Conservation (phyloP, 2,888 invertebrate species). For the Acleris holmiana region DNA sequence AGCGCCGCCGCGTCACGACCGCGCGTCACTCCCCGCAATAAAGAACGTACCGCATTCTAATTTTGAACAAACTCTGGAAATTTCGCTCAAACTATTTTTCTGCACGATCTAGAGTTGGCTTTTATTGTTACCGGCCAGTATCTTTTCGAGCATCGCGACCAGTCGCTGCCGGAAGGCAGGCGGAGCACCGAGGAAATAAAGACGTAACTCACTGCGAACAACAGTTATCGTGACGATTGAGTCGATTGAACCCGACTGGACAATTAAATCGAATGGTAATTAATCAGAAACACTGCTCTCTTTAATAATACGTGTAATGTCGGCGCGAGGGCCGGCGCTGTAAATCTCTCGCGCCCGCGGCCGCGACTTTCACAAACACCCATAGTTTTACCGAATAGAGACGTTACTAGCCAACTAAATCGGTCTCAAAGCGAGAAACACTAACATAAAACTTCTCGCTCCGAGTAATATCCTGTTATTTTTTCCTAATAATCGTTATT, state of each 20-base stretch:
- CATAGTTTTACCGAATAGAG: constrained; percentile 74
- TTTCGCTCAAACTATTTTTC: constrained; percentile 56
- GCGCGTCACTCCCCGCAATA: constrained; percentile 80
- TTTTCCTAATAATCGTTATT: constrained; percentile 84
- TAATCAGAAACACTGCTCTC: constrained; percentile 74
- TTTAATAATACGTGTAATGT: constrained; percentile 81
- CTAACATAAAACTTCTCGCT: constrained; percentile 70
- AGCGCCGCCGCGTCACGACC: constrained; percentile 80
- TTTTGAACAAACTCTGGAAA: constrained; percentile 76
- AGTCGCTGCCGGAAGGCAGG: constrained; percentile 51
- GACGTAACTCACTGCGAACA: constrained; percentile 71
- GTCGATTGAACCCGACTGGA: constrained; percentile 68
- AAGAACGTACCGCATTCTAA: constrained; percentile 79
- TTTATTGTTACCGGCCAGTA: constrained; percentile 14
- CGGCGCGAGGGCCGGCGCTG: constrained; percentile 67
- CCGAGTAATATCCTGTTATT: constrained; percentile 82
- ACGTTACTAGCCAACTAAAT: constrained; percentile 76
- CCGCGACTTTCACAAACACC: constrained; percentile 74
- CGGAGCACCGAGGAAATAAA: constrained; percentile 59
- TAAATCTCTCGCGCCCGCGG: constrained; percentile 77
- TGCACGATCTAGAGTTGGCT: constrained; percentile 3
- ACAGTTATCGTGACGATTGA: constrained; percentile 62
- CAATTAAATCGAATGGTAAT: constrained; percentile 73
- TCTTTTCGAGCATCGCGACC: constrained; percentile 20
- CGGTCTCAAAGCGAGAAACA: constrained; percentile 66